Evolutionary conservation across 2,888 invertebrate species (phyloP).

Genomic region (Synanthedon formicaeformis): DNA sequence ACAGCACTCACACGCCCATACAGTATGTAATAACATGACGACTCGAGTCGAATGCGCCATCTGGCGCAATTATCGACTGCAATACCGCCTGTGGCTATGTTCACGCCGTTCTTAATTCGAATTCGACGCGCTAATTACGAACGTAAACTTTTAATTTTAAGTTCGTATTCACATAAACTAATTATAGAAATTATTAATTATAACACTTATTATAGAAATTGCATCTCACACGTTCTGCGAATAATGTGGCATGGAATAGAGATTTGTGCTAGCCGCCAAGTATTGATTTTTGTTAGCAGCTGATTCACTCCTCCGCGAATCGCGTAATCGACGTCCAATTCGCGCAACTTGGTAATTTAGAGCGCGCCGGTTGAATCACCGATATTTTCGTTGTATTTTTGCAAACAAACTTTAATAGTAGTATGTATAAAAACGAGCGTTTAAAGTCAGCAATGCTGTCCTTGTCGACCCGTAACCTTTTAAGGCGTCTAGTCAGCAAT

Average conservation of each 20-base stretch:
- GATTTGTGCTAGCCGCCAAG: conserved; percentile 20
- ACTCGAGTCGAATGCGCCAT: conserved; percentile 63
- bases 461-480: conserved; percentile 11
- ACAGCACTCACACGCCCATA: conserved; percentile 70
- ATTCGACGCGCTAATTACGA: conserved; percentile 27
- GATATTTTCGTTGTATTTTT: conserved; percentile 33
- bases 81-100: conserved; percentile 35
- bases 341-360: conserved; percentile 3
- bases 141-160: conserved; percentile 19
- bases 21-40: conserved; percentile 65
- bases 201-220: conserved; percentile 2
- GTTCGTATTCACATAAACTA: conserved; percentile 16
- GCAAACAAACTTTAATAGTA: conserved; percentile 13
- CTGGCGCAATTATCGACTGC: conserved; percentile 33
- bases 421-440: conserved; percentile 33
- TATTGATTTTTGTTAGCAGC: conserved; percentile 62
- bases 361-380: conserved; percentile 35
- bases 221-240: conserved; percentile 6
- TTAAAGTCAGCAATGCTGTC: conserved; percentile 5
- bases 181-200: conserved; percentile 7
- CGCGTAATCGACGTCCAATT: conserved; percentile 8
- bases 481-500: conserved; percentile 12
- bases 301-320: conserved; percentile 37
- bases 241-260: conserved; percentile 8
- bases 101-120: conserved; percentile 43